Percentiles rank a stretch among this genome's conserved stretches.
phyloP scores from a whole-genome alignment of 2,797 vertebrate species.

The Ataeniobius toweri region DNA sequence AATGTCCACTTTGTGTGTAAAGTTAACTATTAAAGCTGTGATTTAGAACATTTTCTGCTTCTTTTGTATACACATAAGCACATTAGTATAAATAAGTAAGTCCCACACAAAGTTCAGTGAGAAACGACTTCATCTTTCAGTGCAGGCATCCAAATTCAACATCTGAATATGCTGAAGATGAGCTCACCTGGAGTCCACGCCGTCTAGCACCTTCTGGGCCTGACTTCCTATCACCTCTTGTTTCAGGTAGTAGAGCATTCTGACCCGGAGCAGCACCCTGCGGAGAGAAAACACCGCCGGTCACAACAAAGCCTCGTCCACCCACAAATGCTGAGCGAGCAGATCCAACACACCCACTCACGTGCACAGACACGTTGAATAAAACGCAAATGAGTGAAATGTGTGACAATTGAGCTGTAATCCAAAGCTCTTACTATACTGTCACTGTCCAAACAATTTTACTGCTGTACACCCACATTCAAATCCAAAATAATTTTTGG shows the following conservation, averaged over 20 bases:
- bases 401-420: constrained; percentile 26
- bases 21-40: background rate
- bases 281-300: constrained; percentile 66
- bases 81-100: background rate
- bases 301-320: constrained; percentile 72
- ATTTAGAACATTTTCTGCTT: background rate
- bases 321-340: constrained; percentile 70
- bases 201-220: constrained; percentile 91
- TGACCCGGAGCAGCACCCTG: constrained; percentile 96
- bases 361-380: constrained; percentile 33
- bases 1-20: background rate
- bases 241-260: constrained; percentile 99
- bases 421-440: background rate
- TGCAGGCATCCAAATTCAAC: constrained; percentile 1
- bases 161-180: constrained; percentile 39
- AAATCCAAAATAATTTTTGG: background rate
- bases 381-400: constrained; percentile 44
- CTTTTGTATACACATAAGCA: background rate
- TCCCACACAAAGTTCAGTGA: background rate
- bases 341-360: constrained; percentile 39
- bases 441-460: constrained; percentile 16
- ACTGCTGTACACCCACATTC: background rate
- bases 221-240: constrained; percentile 97
- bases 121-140: background rate
- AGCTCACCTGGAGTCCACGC: constrained; percentile 90